Conservation (phyloP, 2,797 vertebrate genomes). For the Lithobates pipiens region DNA sequence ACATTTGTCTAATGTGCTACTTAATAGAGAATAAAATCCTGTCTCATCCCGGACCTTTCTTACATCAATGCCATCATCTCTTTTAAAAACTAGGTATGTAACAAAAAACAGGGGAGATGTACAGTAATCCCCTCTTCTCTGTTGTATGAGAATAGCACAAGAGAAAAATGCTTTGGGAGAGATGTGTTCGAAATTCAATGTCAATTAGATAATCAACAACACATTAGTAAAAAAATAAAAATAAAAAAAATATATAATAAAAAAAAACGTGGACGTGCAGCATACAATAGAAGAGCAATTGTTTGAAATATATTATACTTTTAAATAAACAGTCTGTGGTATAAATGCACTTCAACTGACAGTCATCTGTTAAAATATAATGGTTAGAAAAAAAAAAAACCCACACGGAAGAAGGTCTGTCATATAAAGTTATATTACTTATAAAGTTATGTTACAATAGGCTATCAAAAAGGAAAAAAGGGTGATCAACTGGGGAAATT, state of each 20-base stretch:
- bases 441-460: too few relatives aligned
- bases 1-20: slow-evolving; percentile 14
- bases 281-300: too few relatives aligned
- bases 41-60: not conserved
- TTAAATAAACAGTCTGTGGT: too few relatives aligned
- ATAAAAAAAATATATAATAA: not conserved
- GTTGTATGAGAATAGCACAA: not conserved
- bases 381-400: too few relatives aligned
- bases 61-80: not conserved
- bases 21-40: not conserved
- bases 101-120: not conserved
- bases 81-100: not conserved
- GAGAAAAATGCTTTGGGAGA: not conserved
- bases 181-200: not conserved
- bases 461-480: too few relatives aligned
- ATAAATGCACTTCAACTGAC: too few relatives aligned
- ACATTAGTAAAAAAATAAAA: not conserved
- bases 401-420: too few relatives aligned
- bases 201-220: not conserved
- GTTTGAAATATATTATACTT: too few relatives aligned
- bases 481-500: too few relatives aligned
- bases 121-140: not conserved
- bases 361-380: too few relatives aligned
- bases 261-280: too few relatives aligned
- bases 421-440: too few relatives aligned